Conservation (phyloP, 1,140 invertebrate genomes). For the Venturia canescens region DNA sequence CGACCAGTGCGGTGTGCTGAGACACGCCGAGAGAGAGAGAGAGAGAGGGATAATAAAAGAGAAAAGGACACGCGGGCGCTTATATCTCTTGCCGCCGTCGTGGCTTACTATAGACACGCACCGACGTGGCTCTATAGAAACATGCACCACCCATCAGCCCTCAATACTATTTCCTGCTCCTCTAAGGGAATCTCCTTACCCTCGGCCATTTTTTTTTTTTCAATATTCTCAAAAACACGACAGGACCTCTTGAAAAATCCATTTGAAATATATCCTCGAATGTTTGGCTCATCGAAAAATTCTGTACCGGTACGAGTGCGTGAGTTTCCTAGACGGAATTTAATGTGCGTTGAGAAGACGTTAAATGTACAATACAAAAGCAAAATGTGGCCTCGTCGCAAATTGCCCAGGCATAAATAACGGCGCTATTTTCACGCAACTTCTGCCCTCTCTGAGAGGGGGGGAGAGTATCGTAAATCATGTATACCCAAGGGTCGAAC, state of each 20-base stretch:
- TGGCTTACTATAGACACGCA: too few relatives aligned
- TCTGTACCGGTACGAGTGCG: too few relatives aligned
- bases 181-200: too few relatives aligned
- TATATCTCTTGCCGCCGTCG: too few relatives aligned
- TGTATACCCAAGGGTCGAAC: constrained; percentile 66
- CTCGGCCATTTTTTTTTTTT: too few relatives aligned
- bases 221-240: too few relatives aligned
- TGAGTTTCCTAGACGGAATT: neutral
- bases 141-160: too few relatives aligned
- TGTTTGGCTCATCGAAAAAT: too few relatives aligned
- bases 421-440: constrained; percentile 68
- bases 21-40: constrained; percentile 11
- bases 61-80: constrained; percentile 11
- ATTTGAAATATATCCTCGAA: too few relatives aligned
- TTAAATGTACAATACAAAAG: neutral
- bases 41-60: neutral
- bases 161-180: too few relatives aligned
- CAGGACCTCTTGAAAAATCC: too few relatives aligned
- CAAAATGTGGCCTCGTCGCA: constrained; percentile 39
- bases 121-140: too few relatives aligned
- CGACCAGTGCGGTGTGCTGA: neutral
- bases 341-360: neutral
- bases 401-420: constrained; percentile 63
- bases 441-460: constrained; percentile 33
- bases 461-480: constrained; percentile 66